Percentiles rank a stretch among this genome's conserved stretches.
phyloP scores from a whole-genome alignment of 2,888 invertebrate genomes.

The Meiosimyza decipiens region DNA sequence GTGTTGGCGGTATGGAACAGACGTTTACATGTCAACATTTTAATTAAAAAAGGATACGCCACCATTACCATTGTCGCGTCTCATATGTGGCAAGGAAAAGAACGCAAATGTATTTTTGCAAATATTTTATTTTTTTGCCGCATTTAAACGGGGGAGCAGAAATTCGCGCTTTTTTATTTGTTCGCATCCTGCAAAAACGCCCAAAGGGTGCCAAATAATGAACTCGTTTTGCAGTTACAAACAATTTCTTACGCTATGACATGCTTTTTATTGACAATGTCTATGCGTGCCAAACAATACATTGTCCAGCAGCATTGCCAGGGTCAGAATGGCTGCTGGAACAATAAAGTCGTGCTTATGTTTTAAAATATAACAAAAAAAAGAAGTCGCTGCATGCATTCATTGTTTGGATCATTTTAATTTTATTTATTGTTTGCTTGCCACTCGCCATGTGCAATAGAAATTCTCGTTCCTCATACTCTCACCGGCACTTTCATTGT shows the following conservation, averaged over 20 bases:
- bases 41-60: slow-evolving; percentile 67
- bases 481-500: slow-evolving; percentile 36
- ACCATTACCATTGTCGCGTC: not conserved
- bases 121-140: slow-evolving; percentile 32
- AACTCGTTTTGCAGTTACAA: slow-evolving; percentile 65
- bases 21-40: slow-evolving; percentile 66
- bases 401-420: slow-evolving; percentile 67
- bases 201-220: slow-evolving; percentile 65
- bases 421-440: slow-evolving; percentile 67
- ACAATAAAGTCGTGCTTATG: slow-evolving; percentile 23
- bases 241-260: slow-evolving; percentile 65
- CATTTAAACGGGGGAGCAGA: slow-evolving; percentile 51
- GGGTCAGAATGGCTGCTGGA: slow-evolving; percentile 6
- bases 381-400: slow-evolving; percentile 31
- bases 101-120: slow-evolving; percentile 44
- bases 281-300: slow-evolving; percentile 19
- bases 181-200: slow-evolving; percentile 32
- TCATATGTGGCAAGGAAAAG: slow-evolving; percentile 39
- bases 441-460: slow-evolving; percentile 44
- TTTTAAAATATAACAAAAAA: slow-evolving; percentile 24
- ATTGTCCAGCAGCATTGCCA: slow-evolving; percentile 36
- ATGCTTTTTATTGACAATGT: slow-evolving; percentile 40
- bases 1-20: slow-evolving; percentile 35
- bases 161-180: slow-evolving; percentile 57
- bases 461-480: slow-evolving; percentile 30